These are phyloP conservation scores for Daboia siamensis DNA, from an alignment of 2,113 vertebrate species.

Conservation along the genomic window DNA sequence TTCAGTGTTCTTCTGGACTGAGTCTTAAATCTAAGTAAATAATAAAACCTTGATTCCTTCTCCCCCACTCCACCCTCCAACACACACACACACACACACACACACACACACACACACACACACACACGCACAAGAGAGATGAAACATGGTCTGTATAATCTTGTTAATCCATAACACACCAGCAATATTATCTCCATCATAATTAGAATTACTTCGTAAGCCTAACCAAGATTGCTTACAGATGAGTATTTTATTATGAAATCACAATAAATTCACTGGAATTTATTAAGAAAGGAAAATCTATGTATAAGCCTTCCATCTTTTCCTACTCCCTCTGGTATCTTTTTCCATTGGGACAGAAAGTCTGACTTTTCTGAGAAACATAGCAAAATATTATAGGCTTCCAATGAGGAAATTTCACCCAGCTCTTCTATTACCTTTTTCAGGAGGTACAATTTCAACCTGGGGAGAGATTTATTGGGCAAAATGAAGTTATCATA, in stretches of 20 bases:
- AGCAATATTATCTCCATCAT: neutral
- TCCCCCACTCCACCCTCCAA: neutral
- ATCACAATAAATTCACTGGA: neutral
- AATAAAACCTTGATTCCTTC: neutral
- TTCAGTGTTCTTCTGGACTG: neutral
- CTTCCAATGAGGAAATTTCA: neutral
- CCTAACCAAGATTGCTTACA: neutral
- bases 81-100: fast-evolving
- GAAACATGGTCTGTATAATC: neutral
- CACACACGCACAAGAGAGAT: neutral
- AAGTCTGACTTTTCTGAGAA: neutral
- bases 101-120: no score
- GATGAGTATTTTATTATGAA: neutral
- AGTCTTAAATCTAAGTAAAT: neutral
- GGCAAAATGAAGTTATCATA: neutral
- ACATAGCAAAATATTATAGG: neutral
- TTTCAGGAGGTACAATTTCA: neutral
- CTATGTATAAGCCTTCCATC: neutral
- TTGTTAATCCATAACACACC: neutral
- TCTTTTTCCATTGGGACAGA: neutral
- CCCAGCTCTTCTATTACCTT: neutral
- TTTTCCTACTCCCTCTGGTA: neutral
- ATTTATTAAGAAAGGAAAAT: neutral
- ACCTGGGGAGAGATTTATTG: neutral
- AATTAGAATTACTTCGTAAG: neutral